Evolutionary conservation across 1,140 invertebrate genomes (phyloP).

Genomic region (Hirudo medicinalis): DNA sequence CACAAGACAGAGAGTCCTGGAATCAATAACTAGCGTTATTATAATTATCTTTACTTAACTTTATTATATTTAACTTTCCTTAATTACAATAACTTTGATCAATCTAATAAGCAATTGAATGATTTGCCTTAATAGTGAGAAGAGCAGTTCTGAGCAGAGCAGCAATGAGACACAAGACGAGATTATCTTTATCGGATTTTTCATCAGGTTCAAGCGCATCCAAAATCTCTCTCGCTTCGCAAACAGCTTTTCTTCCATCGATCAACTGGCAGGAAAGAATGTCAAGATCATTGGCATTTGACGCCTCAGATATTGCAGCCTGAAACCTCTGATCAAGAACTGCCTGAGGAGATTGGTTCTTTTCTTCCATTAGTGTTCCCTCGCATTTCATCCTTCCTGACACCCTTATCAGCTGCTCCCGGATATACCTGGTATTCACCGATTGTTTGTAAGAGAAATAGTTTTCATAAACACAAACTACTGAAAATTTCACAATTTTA

Average conservation of each 20-base stretch:
- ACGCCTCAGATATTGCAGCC: neutral
- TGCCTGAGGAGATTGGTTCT: neutral
- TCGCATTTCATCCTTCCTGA: slow-evolving; percentile 6
- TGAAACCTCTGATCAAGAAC: neutral
- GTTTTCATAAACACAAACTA: too few relatives aligned
- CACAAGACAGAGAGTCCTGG: neutral
- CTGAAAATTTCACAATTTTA: too few relatives aligned
- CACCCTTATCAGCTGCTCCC: neutral
- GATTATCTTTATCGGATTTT: neutral
- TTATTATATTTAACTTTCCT: too few relatives aligned
- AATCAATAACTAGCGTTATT: neutral
- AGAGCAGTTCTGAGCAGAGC: neutral
- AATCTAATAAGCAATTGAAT: neutral
- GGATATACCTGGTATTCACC: neutral
- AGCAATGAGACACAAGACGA: neutral
- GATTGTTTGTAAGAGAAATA: too few relatives aligned
- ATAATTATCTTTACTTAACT: too few relatives aligned
- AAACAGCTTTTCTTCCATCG: neutral
- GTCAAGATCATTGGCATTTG: neutral
- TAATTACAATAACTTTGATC: too few relatives aligned
- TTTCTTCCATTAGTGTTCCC: neutral
- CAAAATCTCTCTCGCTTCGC: slow-evolving; percentile 9
- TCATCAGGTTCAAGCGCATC: neutral
- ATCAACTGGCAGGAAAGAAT: neutral
- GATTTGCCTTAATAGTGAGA: neutral